Conservation (phyloP, 2,113 vertebrate species). For the Athene noctua region DNA sequence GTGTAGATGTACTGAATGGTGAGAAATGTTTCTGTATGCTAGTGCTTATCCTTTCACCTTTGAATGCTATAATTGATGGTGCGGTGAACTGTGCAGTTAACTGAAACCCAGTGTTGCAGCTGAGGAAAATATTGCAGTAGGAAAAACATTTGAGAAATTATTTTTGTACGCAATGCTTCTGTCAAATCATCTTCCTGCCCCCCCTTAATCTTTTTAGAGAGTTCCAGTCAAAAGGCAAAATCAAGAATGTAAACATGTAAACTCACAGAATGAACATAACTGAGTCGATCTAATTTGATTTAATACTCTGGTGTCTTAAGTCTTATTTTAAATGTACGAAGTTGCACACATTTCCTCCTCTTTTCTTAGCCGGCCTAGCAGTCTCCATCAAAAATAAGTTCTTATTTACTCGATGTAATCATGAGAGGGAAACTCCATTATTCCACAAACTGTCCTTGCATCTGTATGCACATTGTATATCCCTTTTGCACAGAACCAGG, state of each 20-base stretch:
- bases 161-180: background rate
- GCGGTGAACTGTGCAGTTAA: background rate
- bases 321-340: background rate
- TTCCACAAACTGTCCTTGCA: background rate
- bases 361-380: background rate
- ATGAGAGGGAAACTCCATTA: background rate
- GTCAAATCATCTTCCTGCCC: background rate
- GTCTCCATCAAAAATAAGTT: background rate
- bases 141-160: background rate
- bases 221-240: background rate
- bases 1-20: background rate
- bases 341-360: background rate
- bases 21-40: background rate
- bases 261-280: background rate
- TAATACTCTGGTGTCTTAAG: background rate
- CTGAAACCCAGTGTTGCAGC: background rate
- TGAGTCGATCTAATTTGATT: background rate
- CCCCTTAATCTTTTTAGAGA: background rate
- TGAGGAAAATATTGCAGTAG: background rate
- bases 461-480: background rate
- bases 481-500: background rate
- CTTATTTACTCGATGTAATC: background rate
- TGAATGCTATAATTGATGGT: background rate
- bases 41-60: background rate
- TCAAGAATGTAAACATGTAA: background rate